Percentiles rank a stretch among this genome's conserved stretches.
Evolutionary conservation across 2,888 invertebrate species (phyloP).

Genomic region (Cyrtodaria siliqua): DNA sequence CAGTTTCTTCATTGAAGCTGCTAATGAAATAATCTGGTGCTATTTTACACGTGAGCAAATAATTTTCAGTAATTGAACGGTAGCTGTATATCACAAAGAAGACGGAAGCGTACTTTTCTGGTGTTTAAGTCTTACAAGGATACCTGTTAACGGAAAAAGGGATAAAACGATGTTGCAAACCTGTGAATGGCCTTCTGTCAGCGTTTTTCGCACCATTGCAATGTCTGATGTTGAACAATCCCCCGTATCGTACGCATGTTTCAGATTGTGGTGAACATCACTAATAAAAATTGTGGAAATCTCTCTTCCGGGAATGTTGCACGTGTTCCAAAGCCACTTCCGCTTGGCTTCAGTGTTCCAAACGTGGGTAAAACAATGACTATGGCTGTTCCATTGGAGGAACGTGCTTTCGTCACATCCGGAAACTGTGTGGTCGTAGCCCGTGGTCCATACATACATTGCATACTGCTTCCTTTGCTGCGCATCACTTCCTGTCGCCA

Average conservation of each 20-base stretch:
- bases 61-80: too few relatives aligned
- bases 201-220: slow-evolving; percentile 33
- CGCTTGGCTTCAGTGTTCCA: slow-evolving; percentile 62
- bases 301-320: slow-evolving; percentile 57
- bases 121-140: too few relatives aligned
- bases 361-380: slow-evolving; percentile 63
- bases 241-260: slow-evolving; percentile 38
- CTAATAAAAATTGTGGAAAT: slow-evolving; percentile 60
- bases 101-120: too few relatives aligned
- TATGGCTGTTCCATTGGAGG: slow-evolving; percentile 49
- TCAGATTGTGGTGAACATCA: slow-evolving; percentile 61
- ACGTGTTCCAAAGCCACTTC: slow-evolving; percentile 68
- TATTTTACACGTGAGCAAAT: too few relatives aligned
- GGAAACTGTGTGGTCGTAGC: slow-evolving; percentile 54
- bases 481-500: neutral
- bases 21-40: too few relatives aligned
- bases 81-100: too few relatives aligned
- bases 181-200: slow-evolving; percentile 60
- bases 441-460: slow-evolving; percentile 70
- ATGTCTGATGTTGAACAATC: slow-evolving; percentile 42
- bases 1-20: too few relatives aligned
- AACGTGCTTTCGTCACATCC: slow-evolving; percentile 55
- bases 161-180: slow-evolving; percentile 1
- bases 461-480: slow-evolving; percentile 45
- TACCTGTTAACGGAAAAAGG: neutral